Conservation (phyloP, 92 coral and sea anemone genomes). For the Parazoanthus swiftii region DNA sequence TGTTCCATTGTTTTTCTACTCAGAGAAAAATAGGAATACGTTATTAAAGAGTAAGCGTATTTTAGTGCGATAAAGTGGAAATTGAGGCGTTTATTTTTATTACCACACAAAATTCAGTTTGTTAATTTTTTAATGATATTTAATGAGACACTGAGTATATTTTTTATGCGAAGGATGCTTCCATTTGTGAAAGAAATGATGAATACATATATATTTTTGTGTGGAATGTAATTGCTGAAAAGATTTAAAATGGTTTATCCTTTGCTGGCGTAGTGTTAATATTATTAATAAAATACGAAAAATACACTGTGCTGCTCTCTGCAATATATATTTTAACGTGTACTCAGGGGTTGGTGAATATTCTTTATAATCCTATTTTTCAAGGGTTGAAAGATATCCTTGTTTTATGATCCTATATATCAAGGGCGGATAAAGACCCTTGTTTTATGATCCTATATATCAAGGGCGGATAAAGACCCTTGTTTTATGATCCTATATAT, state of each 20-base stretch:
- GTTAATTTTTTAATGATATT: slow-evolving; percentile 11
- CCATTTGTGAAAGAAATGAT: slow-evolving; percentile 12
- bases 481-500: too few species aligned
- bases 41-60: not conserved
- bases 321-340: not conserved
- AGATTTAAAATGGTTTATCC: not conserved
- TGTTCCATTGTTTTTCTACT: slow-evolving; percentile 5
- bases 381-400: too few species aligned
- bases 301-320: not conserved
- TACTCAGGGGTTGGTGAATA: not conserved
- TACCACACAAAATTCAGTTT: slow-evolving; percentile 17
- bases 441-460: too few species aligned
- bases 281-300: not conserved
- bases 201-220: slow-evolving; percentile 25
- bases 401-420: too few species aligned
- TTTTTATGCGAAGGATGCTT: slow-evolving; percentile 17
- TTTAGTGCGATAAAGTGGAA: not conserved
- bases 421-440: too few species aligned
- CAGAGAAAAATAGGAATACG: not conserved
- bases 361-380: not conserved
- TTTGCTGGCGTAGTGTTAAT: not conserved
- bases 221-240: slow-evolving; percentile 2
- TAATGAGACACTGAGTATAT: slow-evolving; percentile 12
- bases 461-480: too few species aligned
- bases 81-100: not conserved